Conservation (phyloP, 2,888 invertebrate species). For the Fragum whitleyi region DNA sequence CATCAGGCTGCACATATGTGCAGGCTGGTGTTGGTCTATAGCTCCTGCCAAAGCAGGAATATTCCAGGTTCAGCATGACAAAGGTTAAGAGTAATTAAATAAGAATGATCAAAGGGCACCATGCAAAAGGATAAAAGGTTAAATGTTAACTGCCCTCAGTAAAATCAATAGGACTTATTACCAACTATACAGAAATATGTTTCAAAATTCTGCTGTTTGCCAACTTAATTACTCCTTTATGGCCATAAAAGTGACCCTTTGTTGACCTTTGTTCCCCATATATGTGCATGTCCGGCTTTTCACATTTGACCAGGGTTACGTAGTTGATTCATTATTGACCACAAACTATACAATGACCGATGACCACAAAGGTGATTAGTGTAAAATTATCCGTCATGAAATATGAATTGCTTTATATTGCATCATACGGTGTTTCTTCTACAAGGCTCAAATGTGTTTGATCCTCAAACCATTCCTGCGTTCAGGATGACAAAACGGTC, state of each 20-base stretch:
- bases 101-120: too few relatives aligned
- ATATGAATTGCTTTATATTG: not conserved
- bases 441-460: too few relatives aligned
- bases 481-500: too few relatives aligned
- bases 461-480: too few relatives aligned
- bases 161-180: not conserved
- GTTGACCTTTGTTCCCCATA: constrained; percentile 50
- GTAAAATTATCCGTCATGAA: not conserved
- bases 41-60: too few relatives aligned
- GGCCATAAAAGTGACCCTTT: constrained; percentile 36
- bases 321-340: constrained; percentile 52
- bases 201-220: constrained; percentile 26
- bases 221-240: constrained; percentile 13
- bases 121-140: not conserved
- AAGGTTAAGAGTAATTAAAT: too few relatives aligned
- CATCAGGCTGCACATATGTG: too few relatives aligned
- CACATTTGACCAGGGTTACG: constrained; percentile 64
- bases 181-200: not conserved
- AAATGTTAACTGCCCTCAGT: not conserved
- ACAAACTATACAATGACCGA: constrained; percentile 6
- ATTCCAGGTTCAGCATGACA: too few relatives aligned
- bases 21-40: too few relatives aligned
- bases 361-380: not conserved
- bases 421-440: not conserved
- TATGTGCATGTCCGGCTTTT: constrained; percentile 57